Conservation (phyloP, 2,888 invertebrate genomes). For the Brassicogethes aeneus region DNA sequence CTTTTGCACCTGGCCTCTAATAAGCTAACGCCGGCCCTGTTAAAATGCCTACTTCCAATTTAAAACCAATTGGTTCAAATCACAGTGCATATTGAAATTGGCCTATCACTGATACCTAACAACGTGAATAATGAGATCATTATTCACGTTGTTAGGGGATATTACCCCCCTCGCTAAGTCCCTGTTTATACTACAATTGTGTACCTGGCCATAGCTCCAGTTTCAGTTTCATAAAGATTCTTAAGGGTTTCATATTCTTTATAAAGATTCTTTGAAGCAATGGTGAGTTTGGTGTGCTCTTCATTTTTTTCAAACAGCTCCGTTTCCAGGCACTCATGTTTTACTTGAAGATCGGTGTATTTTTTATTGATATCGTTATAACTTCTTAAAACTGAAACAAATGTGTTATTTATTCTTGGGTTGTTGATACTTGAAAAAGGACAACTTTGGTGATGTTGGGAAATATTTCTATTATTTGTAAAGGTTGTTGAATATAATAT, state of each 20-base stretch:
- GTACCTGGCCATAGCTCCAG: slow-evolving; percentile 63
- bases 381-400: slow-evolving; percentile 49
- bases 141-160: too few relatives aligned
- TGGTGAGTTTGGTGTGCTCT: slow-evolving; percentile 50
- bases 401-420: neutral
- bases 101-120: too few relatives aligned
- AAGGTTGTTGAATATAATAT: too few relatives aligned
- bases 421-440: too few relatives aligned
- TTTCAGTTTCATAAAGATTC: slow-evolving; percentile 65
- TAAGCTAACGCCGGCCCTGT: too few relatives aligned
- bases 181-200: slow-evolving; percentile 24
- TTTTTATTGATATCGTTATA: slow-evolving; percentile 54
- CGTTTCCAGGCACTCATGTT: slow-evolving; percentile 49
- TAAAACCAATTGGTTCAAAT: too few relatives aligned
- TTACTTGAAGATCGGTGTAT: slow-evolving; percentile 50
- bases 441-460: too few relatives aligned
- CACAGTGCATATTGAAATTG: too few relatives aligned
- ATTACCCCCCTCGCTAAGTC: neutral
- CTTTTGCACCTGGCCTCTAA: too few relatives aligned
- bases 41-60: too few relatives aligned
- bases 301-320: slow-evolving; percentile 55
- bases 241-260: slow-evolving; percentile 66
- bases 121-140: too few relatives aligned
- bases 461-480: neutral
- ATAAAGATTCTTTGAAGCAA: slow-evolving; percentile 63